Base-by-base conservation (phyloP, 2,113 vertebrate genomes). In the Deroptyus accipitrinus region DNA sequence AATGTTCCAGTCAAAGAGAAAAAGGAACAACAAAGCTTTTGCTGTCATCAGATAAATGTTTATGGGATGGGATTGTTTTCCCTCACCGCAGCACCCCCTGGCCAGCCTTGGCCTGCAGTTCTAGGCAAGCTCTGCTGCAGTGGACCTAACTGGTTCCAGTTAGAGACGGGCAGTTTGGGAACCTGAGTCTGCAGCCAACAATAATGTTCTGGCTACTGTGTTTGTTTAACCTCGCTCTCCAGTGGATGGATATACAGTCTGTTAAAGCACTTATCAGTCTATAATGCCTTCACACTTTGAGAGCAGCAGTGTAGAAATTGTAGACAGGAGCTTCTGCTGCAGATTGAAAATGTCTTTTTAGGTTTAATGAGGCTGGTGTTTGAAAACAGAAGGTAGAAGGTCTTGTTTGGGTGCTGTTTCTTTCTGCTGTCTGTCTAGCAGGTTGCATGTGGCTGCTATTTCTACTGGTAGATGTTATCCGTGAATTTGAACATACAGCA, bases 241-340 rank as follows among this genome's bases (percentile, higher is more conserved):
- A 70, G 86, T 90, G 92, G 96, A 93, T 86, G 92, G 95, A 93
- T 95, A 84, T 92, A 89, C 78, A 94, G 95, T 95, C 96, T 97
- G 96, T 86, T 95, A 96, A 97, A 96, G 88, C 95, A 96, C 92
- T 94, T 95, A 90, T 92, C 96, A 97, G 91, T 95, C 95, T 91
- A 79, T 95, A 95, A 95, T 94, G 86, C 78, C 88, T 93, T 97
- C 92, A 88, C 95, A 91, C 94, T 92, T 96, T 61, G 57, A 52
- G 83, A 93, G 77, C 74, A 84, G 90, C 73, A 48, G 13, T 51
- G 94, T 85, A 91, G 81, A 96, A 74, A 86, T 10, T 93, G 81
- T 84, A 89, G 96, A 79, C 52, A 25, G 91, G 72, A 96, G 79
- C 52, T 91, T 82, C 66, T 80, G 91, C 92, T 51, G 46, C 3